Evolutionary conservation across 37 sponge, comb jelly and placozoan species (phyloP).

Genomic region (Dysidea cf. avara): DNA sequence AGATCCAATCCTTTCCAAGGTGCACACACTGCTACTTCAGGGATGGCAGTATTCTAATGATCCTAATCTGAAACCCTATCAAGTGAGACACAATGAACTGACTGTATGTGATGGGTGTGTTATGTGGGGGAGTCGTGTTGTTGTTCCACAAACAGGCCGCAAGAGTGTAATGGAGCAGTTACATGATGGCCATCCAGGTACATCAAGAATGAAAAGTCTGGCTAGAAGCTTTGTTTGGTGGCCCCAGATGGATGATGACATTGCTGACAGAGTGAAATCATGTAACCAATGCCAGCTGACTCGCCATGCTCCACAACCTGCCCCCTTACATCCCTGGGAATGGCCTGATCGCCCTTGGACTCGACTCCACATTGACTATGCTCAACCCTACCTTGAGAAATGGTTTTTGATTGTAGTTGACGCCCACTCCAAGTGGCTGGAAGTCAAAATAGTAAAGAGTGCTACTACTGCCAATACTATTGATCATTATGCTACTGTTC

Average conservation of each 20-base stretch:
- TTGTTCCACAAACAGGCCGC: constrained; percentile 5
- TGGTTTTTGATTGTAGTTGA: no score
- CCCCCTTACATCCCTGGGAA: constrained; percentile 11
- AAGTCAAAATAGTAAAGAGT: no score
- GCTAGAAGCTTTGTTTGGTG: constrained; percentile 24
- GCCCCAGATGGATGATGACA: constrained; percentile 10
- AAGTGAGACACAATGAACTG: background rate
- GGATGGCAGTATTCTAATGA: constrained; percentile 5
- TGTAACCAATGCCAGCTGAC: background rate
- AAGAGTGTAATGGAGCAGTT: background rate
- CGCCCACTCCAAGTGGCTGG: no score
- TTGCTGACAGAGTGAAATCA: constrained; percentile 1
- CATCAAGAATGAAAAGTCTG: constrained; percentile 11
- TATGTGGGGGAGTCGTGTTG: constrained; percentile 20
- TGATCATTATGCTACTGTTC: no score
- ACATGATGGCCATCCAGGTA: constrained; percentile 14
- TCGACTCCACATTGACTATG: constrained; percentile 11
- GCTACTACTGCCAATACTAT: no score
- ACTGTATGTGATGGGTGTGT: constrained; percentile 7
- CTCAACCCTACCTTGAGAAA: no score
- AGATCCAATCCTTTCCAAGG: constrained; percentile 1
- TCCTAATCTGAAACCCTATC: background rate
- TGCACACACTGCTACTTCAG: no score
- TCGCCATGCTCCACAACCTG: background rate
- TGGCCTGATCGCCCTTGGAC: background rate